phyloP scores from a whole-genome alignment of 2,888 invertebrate genomes.

The Lysandra coridon region DNA sequence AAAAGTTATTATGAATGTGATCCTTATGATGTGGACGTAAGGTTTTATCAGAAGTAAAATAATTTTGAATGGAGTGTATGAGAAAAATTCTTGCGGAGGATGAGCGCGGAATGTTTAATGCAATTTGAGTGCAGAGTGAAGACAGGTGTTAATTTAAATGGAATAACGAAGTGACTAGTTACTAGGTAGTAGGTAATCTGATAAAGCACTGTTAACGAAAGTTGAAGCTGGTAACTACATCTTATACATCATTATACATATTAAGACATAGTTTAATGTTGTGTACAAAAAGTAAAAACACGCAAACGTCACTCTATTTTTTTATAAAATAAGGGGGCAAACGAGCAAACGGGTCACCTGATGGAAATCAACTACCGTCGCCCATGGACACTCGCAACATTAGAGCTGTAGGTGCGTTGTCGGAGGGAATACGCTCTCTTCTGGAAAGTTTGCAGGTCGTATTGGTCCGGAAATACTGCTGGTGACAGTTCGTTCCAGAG shows the following conservation, averaged over 20 bases:
- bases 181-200: background rate
- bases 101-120: conserved; percentile 3
- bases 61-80: conserved; percentile 37
- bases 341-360: background rate
- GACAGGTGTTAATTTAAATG: background rate
- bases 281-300: too few species aligned
- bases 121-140: background rate
- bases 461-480: too few species aligned
- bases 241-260: too few species aligned
- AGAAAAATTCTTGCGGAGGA: conserved; percentile 48
- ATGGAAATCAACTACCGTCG: background rate
- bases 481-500: too few species aligned
- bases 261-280: too few species aligned
- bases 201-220: background rate
- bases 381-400: background rate
- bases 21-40: background rate
- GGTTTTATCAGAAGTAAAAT: background rate
- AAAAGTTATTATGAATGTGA: background rate
- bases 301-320: background rate
- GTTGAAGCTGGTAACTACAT: background rate
- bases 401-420: background rate
- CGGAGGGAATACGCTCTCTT: too few species aligned
- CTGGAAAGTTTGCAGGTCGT: too few species aligned
- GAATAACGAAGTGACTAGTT: background rate
- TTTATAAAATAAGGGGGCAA: background rate